Conservation (phyloP, 1,140 invertebrate genomes). For the Stegodyphus mimosarum region DNA sequence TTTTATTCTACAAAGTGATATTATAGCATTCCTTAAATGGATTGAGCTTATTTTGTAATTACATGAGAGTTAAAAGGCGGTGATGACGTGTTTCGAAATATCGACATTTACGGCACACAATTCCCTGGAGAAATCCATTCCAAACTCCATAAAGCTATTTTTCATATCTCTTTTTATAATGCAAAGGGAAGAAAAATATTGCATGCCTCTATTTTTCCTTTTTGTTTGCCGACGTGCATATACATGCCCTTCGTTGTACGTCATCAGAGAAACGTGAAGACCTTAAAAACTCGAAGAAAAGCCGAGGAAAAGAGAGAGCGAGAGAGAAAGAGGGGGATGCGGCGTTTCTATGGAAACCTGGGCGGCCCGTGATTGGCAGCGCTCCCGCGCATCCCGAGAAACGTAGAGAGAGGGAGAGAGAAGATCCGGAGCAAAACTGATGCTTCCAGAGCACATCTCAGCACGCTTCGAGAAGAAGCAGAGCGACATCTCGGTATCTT, state of each 20-base stretch:
- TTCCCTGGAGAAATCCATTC: too few species aligned
- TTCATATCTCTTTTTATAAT: too few species aligned
- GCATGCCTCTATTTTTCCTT: background rate
- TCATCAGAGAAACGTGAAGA: constrained; percentile 25
- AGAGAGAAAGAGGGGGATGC: constrained; percentile 44
- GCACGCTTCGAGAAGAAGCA: constrained; percentile 13
- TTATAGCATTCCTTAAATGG: too few species aligned
- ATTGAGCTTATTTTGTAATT: too few species aligned
- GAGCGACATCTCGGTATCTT: constrained; percentile 16
- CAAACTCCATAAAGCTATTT: too few species aligned
- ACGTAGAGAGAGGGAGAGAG: constrained; percentile 2
- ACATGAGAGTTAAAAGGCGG: too few species aligned
- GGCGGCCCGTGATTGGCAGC: constrained; percentile 50
- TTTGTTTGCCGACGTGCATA: constrained; percentile 3
- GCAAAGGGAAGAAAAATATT: too few species aligned
- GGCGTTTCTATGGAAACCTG: constrained; percentile 48
- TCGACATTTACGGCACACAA: too few species aligned
- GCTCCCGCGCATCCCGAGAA: constrained; percentile 36
- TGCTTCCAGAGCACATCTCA: constrained; percentile 31
- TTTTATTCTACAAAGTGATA: too few species aligned
- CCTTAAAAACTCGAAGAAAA: constrained; percentile 35
- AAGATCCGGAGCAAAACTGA: constrained; percentile 40
- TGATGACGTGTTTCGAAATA: too few species aligned
- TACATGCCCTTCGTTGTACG: background rate
- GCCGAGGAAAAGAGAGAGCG: constrained; percentile 11